Evolutionary conservation across 2,113 vertebrate genomes (phyloP).

Genomic region (Gobius niger): DNA sequence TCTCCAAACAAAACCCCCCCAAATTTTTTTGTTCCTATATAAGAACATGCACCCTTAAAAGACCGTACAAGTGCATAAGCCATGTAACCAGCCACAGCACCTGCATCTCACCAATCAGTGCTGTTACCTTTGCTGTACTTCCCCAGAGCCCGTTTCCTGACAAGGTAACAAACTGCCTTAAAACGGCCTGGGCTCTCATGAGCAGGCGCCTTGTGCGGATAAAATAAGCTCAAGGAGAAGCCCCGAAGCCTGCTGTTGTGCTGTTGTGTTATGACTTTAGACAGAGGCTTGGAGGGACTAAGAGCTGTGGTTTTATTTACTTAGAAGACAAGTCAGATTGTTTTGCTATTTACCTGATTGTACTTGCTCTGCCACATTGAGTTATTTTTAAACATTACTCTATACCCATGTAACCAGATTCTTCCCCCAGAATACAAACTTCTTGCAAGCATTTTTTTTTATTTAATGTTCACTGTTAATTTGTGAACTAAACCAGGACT

Average conservation of each 20-base stretch:
- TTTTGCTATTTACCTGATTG: no score
- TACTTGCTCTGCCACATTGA: not conserved
- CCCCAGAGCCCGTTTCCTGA: slow-evolving; percentile 4
- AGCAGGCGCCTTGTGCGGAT: not conserved
- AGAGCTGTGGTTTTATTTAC: not conserved
- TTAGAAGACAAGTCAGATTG: not conserved
- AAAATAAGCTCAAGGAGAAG: slow-evolving; percentile 13
- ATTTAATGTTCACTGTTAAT: no score
- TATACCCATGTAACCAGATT: no score
- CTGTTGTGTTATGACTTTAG: not conserved
- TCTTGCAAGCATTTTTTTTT: no score
- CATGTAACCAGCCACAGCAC: not conserved
- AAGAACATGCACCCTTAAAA: no score
- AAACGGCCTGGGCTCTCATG: not conserved
- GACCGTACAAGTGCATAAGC: not conserved
- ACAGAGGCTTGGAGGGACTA: not conserved
- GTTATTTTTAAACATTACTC: not conserved
- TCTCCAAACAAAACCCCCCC: no score
- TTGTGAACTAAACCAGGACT: no score
- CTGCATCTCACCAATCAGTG: slow-evolving; percentile 9
- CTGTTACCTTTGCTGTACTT: not conserved
- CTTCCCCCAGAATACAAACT: no score
- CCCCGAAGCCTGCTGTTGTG: not conserved
- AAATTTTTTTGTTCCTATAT: no score
- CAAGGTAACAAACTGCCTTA: slow-evolving; percentile 13